Evolutionary conservation across 2,888 invertebrate genomes (phyloP).

Genomic region (Magallana nippona): DNA sequence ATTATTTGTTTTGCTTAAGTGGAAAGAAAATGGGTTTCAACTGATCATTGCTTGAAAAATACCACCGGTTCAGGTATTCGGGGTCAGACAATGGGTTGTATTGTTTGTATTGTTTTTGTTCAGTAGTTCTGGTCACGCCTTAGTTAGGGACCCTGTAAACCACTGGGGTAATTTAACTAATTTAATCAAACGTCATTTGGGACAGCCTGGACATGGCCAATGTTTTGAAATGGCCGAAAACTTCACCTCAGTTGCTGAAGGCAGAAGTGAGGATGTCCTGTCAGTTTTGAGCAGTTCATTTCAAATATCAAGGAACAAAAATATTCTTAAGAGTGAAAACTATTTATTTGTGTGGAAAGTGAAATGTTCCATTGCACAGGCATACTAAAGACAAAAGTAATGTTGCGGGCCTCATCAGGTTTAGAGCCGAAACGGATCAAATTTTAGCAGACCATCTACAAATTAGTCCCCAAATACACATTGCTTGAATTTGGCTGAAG

Average conservation of each 20-base stretch:
- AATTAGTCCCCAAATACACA: conserved; percentile 21
- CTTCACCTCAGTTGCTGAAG: too few relatives aligned
- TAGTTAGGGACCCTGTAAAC: too few relatives aligned
- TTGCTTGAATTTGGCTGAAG: conserved; percentile 44
- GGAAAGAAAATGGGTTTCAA: background rate
- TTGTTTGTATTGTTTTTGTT: too few relatives aligned
- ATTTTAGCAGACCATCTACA: conserved; percentile 26
- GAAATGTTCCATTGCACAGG: conserved; percentile 46
- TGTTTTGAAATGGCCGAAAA: too few relatives aligned
- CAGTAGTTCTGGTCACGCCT: too few relatives aligned
- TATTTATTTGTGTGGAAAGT: conserved; percentile 45
- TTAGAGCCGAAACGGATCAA: conserved; percentile 31
- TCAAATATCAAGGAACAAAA: background rate
- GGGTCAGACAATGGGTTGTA: too few relatives aligned
- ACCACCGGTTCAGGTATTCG: too few relatives aligned
- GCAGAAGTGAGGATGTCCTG: conserved; percentile 20
- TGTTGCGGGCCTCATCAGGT: conserved; percentile 42
- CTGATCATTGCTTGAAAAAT: too few relatives aligned
- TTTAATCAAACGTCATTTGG: too few relatives aligned
- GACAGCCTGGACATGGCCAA: too few relatives aligned
- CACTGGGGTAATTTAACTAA: too few relatives aligned
- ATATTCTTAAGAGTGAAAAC: background rate
- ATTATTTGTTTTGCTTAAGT: background rate
- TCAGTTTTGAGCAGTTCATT: conserved; percentile 32
- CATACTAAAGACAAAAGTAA: conserved; percentile 44